Conservation (phyloP, 2,113 vertebrate genomes). For the Australoheros scitulus region DNA sequence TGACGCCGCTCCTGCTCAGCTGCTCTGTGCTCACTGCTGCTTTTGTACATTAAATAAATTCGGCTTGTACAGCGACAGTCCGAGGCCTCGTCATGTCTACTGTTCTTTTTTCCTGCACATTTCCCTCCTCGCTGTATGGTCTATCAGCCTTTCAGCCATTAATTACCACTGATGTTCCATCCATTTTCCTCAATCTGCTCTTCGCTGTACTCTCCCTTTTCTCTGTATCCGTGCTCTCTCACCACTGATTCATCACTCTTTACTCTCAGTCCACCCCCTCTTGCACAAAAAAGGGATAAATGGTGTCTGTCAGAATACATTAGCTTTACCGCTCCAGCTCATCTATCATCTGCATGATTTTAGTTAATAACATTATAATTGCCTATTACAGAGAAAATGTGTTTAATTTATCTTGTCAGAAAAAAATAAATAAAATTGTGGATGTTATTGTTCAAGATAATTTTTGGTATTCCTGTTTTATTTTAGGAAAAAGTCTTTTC, state of each 20-base stretch:
- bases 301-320: conserved; percentile 33
- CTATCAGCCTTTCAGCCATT: conserved; percentile 41
- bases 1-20: background rate
- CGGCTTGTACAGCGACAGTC: conserved; percentile 2
- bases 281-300: background rate
- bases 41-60: conserved; percentile 23
- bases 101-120: conserved; percentile 12
- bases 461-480: background rate
- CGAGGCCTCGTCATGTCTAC: conserved; percentile 11
- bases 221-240: conserved; percentile 29
- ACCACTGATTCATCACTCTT: conserved; percentile 16
- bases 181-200: conserved; percentile 16
- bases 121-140: conserved; percentile 23
- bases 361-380: background rate
- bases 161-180: conserved; percentile 46
- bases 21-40: conserved; percentile 1
- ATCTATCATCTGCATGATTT: conserved; percentile 7
- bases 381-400: background rate
- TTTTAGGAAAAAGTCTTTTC: background rate
- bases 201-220: background rate
- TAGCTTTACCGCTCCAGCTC: conserved; percentile 10
- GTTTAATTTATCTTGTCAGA: background rate
- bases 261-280: background rate
- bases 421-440: background rate
- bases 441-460: background rate